Evolutionary conservation across 2,113 vertebrate genomes (phyloP).

Genomic region (Neolamprologus kungweensis): DNA sequence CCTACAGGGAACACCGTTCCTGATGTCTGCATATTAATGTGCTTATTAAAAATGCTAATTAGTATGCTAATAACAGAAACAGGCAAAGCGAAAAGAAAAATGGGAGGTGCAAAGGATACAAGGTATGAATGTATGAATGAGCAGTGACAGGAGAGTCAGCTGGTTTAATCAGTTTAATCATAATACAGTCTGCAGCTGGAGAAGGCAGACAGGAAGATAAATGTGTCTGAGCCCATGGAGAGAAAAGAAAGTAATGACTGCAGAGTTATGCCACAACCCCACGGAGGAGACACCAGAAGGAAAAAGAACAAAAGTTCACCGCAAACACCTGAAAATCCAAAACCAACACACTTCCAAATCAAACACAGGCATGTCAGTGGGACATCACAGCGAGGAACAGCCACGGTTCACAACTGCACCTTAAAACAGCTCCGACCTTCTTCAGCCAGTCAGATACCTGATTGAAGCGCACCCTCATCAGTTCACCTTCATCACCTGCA

Average conservation of each 20-base stretch:
- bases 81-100: background rate
- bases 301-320: background rate
- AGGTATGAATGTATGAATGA: background rate
- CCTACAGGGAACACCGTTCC: background rate
- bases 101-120: background rate
- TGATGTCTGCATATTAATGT: background rate
- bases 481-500: background rate
- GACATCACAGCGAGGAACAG: background rate
- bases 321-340: background rate
- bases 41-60: background rate
- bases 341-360: background rate
- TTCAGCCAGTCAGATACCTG: background rate
- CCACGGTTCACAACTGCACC: background rate
- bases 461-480: background rate
- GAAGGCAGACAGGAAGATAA: background rate
- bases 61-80: background rate
- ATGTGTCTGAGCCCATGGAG: background rate
- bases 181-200: background rate
- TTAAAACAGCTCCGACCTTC: background rate
- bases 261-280: background rate
- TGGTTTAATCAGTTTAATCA: background rate
- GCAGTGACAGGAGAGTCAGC: background rate
- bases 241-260: background rate
- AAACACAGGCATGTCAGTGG: background rate
- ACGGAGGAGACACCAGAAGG: background rate